phyloP scores from a whole-genome alignment of 2,888 invertebrate species.

The Seira ritae region DNA sequence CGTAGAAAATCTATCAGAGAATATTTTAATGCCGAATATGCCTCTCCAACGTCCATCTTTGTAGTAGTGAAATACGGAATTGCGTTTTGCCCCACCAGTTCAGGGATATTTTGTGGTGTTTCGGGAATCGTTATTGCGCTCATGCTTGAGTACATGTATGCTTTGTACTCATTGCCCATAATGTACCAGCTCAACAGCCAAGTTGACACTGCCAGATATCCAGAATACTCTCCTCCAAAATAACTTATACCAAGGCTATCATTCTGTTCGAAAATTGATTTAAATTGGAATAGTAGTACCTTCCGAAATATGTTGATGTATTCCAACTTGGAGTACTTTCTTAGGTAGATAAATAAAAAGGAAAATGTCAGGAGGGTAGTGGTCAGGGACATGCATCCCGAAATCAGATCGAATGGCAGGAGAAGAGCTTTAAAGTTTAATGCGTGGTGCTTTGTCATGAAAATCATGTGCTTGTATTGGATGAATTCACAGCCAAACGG shows the following conservation, averaged over 20 bases:
- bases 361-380: not conserved
- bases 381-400: not conserved
- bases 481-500: conserved; percentile 22
- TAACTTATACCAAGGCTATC: not conserved
- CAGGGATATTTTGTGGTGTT: conserved; percentile 25
- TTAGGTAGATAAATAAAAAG: not conserved
- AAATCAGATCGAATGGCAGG: conserved; percentile 17
- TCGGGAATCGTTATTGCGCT: conserved; percentile 18
- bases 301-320: not conserved
- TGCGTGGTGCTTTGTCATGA: conserved; percentile 27
- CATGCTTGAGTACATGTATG: conserved; percentile 49
- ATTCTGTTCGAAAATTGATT: conserved; percentile 25
- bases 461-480: conserved; percentile 17
- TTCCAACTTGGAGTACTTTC: not conserved
- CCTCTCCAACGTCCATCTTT: not conserved
- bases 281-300: conserved; percentile 11
- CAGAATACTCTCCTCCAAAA: not conserved
- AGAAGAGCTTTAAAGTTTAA: conserved; percentile 7
- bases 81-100: conserved; percentile 26
- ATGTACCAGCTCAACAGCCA: conserved; percentile 33
- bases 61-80: conserved; percentile 44
- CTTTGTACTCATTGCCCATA: conserved; percentile 48
- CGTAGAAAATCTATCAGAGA: not conserved
- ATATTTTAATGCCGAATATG: conserved; percentile 35
- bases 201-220: not conserved